Conservation (phyloP, 1,140 invertebrate species). For the Megalonaias nervosa region DNA sequence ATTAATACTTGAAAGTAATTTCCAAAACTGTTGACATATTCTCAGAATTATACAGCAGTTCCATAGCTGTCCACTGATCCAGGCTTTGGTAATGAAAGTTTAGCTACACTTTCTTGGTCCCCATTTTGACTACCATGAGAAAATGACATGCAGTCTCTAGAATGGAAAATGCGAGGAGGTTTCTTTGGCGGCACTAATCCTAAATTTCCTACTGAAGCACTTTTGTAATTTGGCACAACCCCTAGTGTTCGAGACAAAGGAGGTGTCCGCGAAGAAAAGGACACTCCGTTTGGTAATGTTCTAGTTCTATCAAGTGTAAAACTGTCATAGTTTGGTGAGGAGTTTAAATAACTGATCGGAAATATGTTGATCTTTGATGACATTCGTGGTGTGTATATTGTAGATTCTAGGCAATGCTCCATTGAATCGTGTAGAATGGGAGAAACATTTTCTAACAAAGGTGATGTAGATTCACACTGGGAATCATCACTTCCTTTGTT, state of each 20-base stretch:
- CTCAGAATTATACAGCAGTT: conserved; percentile 28
- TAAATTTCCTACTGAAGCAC: conserved; percentile 33
- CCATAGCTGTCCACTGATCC: conserved; percentile 34
- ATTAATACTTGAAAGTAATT: too few species aligned
- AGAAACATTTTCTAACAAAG: conserved; percentile 46
- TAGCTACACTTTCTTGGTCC: conserved; percentile 28
- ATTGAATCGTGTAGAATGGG: conserved; percentile 30
- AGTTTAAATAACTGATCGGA: conserved; percentile 24
- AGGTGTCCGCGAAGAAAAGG: neutral
- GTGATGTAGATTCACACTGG: conserved; percentile 54
- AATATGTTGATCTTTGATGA: conserved; percentile 4
- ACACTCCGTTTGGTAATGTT: conserved; percentile 31
- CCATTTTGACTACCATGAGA: conserved; percentile 28
- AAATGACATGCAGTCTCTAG: conserved; percentile 28
- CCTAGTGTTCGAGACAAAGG: conserved; percentile 23
- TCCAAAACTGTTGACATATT: too few species aligned
- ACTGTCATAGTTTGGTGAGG: conserved; percentile 5
- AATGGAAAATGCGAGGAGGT: conserved; percentile 29
- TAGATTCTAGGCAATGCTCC: conserved; percentile 28
- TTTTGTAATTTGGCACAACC: conserved; percentile 19
- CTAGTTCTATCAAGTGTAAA: conserved; percentile 17
- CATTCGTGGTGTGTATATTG: conserved; percentile 22
- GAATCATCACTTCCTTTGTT: conserved; percentile 42
- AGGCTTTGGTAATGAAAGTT: conserved; percentile 34
- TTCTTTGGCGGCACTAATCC: conserved; percentile 29